Conservation (phyloP, 2,797 vertebrate genomes). For the Anabacerthia variegaticeps region DNA sequence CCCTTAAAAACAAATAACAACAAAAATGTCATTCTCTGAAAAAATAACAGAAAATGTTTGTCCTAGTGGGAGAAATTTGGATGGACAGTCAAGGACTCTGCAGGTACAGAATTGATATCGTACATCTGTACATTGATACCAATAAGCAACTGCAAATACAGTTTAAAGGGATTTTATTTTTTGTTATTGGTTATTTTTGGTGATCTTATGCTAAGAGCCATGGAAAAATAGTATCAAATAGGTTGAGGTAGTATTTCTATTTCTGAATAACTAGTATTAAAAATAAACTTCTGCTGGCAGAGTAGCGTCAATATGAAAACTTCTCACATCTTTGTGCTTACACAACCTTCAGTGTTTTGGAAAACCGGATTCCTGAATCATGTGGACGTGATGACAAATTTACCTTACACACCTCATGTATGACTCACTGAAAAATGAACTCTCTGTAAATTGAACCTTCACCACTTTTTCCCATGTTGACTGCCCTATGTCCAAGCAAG, state of each 20-base stretch:
- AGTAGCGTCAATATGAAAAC: not conserved
- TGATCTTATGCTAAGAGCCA: not conserved
- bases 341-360: not conserved
- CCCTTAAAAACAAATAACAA: not conserved
- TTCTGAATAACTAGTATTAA: not conserved
- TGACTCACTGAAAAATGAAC: not conserved
- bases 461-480: not conserved
- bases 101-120: not conserved
- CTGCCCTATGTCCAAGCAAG: not conserved
- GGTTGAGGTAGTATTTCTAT: not conserved
- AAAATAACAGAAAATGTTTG: not conserved
- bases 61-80: not conserved
- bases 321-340: not conserved
- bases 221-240: not conserved
- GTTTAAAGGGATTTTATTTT: not conserved
- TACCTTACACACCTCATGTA: not conserved
- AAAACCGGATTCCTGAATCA: not conserved
- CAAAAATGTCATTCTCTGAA: not conserved
- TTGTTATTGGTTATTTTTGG: not conserved
- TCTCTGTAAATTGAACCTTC: not conserved
- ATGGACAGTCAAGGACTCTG: not conserved
- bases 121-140: not conserved
- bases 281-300: not conserved
- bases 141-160: not conserved
- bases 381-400: not conserved